Base-by-base conservation (phyloP, 2,888 invertebrate genomes). In the Zeuzera pyrina region DNA sequence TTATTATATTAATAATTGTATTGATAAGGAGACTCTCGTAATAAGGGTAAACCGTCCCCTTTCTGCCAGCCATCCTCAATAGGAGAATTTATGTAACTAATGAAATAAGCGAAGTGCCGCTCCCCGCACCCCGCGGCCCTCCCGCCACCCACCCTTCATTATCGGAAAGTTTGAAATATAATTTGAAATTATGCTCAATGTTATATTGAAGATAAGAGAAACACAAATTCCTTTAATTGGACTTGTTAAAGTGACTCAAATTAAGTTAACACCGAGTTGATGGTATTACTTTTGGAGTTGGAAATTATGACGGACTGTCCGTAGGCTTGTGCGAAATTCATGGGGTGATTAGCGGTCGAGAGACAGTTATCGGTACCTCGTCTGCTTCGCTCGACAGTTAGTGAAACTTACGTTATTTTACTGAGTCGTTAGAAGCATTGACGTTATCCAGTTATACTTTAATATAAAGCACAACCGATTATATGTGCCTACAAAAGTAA, bases 211-310 rank as follows among this genome's bases (percentile, higher is more conserved):
- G 83, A 83, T 83, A 83, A 83, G 81, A 81, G 83, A 81, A 83
- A 83, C 81, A 83, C 83, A 83, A 83, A 83, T 83, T 83, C 81
- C 83, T 83, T 83, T 83, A 83, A 83, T 83, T 83, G 83, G 83
- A 81, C 81, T 83, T 83, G 83, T 81, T 83, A 83, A 81, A 83
- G 79, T 83, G 81, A 81, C 78, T 81, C 79, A 81, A 83, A 83
- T 83, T 81, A 83, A 83, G 81, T 83, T 83, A 83, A 83, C 81
- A 81, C 81, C 67, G 73, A 81, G 70, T 81, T 79, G 81, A 83
- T 81, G 81, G 78, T 79, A 81, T 81, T 83, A 81, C 81, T 83
- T 83, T 79, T 65, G 69, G 66, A 81, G 79, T 81, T 78, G 57
- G 57, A 60, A 79, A 68, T 78, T 81, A 81, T 74, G 81, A 79